Percentiles rank a stretch among this genome's conserved stretches.
Evolutionary conservation across 2,797 vertebrate species (phyloP).

Genomic region (Bovichtus variegatus): DNA sequence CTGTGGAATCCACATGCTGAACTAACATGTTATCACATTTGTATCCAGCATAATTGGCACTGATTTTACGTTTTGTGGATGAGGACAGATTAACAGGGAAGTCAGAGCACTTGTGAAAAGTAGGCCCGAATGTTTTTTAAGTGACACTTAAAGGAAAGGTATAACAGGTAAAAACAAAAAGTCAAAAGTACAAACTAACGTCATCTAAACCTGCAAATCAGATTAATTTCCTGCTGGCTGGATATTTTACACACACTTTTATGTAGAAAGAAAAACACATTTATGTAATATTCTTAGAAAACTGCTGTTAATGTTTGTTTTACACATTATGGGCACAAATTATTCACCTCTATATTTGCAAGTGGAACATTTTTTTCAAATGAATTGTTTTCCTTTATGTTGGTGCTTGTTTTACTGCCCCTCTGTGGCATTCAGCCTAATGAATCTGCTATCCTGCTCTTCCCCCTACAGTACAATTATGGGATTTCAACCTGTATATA

Average conservation of each 20-base stretch:
- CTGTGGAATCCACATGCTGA: not conserved
- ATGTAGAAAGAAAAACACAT: not conserved
- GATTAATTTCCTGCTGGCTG: not conserved
- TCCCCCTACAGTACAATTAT: slow-evolving; percentile 72
- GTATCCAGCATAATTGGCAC: not conserved
- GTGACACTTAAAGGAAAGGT: too few species aligned
- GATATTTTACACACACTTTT: not conserved
- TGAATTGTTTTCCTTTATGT: not conserved
- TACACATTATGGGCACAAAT: not conserved
- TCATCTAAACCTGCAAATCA: not conserved
- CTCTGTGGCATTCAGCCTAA: slow-evolving; percentile 4
- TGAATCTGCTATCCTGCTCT: slow-evolving; percentile 65
- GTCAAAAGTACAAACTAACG: not conserved
- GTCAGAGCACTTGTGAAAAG: not conserved
- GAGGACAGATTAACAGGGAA: not conserved
- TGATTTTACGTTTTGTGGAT: too few species aligned
- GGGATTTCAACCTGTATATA: slow-evolving; percentile 43
- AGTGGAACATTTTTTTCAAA: not conserved
- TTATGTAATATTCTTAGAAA: not conserved
- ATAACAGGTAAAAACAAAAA: too few species aligned
- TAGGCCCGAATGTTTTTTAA: not conserved
- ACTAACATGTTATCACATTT: not conserved
- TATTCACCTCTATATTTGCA: not conserved
- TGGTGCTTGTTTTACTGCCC: not conserved
- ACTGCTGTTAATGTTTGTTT: not conserved